These are phyloP conservation scores for Pangasius larnaudii DNA, from an alignment of 2,797 vertebrate genomes.

Conservation along the genomic window DNA sequence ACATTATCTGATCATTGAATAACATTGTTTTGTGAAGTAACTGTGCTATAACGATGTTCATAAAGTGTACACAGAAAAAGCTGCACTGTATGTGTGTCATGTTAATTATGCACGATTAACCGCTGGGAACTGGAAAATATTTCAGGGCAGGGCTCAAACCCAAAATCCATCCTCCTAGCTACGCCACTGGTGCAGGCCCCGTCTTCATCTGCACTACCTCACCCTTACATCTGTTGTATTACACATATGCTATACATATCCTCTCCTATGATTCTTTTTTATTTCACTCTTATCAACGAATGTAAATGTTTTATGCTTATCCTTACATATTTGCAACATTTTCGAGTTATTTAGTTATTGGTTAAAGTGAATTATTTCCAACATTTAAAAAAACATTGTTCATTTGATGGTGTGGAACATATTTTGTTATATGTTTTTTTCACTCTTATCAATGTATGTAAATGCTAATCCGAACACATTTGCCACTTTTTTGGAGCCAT, in stretches of 20 bases:
- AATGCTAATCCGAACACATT: not conserved
- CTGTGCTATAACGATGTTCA: not conserved
- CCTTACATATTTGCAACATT: not conserved
- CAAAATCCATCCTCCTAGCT: not conserved
- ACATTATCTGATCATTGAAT: not conserved
- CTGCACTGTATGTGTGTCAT: not conserved
- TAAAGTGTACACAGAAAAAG: slow-evolving; percentile 1
- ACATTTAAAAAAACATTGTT: not conserved
- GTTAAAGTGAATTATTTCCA: not conserved
- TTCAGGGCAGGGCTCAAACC: not conserved
- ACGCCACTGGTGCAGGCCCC: not conserved
- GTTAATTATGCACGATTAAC: not conserved
- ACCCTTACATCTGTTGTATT: not conserved
- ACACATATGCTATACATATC: not conserved
- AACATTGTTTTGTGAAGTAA: not conserved
- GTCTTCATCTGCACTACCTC: not conserved
- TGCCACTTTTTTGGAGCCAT: not conserved
- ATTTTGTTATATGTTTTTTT: not conserved
- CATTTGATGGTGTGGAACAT: not conserved
- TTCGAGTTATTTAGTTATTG: not conserved
- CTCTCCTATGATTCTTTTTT: not conserved
- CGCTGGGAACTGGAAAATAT: not conserved
- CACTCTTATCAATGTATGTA: not conserved
- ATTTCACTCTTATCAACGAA: not conserved
- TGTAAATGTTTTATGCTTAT: not conserved